A percentile compares a stretch with the other conserved stretches of the same genome.
Evolutionary conservation across 2,888 invertebrate species (phyloP).

Genomic region (Scrobipalpa costella): DNA sequence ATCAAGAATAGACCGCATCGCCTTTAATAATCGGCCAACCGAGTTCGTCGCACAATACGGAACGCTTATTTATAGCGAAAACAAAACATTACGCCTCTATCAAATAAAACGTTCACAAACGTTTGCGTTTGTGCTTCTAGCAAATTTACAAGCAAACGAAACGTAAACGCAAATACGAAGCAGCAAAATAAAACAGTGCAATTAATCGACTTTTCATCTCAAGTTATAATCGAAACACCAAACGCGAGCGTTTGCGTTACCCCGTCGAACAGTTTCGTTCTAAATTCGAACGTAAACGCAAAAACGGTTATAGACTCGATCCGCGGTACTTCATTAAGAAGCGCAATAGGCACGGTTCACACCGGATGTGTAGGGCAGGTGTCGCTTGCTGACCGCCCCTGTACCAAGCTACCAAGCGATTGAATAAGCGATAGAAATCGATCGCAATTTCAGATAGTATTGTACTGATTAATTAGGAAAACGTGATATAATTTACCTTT

Average conservation of each 20-base stretch:
- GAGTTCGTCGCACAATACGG: slow-evolving; percentile 10
- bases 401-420: slow-evolving; percentile 39
- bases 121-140: neutral
- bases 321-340: slow-evolving; percentile 36
- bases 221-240: neutral
- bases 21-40: neutral
- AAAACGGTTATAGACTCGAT: neutral
- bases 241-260: neutral
- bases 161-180: neutral
- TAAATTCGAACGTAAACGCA: neutral
- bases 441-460: slow-evolving; percentile 30
- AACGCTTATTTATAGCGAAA: slow-evolving; percentile 13
- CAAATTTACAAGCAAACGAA: neutral
- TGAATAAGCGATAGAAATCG: slow-evolving; percentile 23
- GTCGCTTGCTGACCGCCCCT: slow-evolving; percentile 50
- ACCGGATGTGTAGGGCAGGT: slow-evolving; percentile 59
- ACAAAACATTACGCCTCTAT: slow-evolving; percentile 6
- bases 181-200: neutral
- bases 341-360: slow-evolving; percentile 36
- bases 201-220: neutral
- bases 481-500: slow-evolving; percentile 24
- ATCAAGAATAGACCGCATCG: neutral
- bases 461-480: slow-evolving; percentile 29
- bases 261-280: neutral
- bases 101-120: slow-evolving; percentile 1